phyloP scores from a whole-genome alignment of 2,797 vertebrate species.

The Florisuga fusca region DNA sequence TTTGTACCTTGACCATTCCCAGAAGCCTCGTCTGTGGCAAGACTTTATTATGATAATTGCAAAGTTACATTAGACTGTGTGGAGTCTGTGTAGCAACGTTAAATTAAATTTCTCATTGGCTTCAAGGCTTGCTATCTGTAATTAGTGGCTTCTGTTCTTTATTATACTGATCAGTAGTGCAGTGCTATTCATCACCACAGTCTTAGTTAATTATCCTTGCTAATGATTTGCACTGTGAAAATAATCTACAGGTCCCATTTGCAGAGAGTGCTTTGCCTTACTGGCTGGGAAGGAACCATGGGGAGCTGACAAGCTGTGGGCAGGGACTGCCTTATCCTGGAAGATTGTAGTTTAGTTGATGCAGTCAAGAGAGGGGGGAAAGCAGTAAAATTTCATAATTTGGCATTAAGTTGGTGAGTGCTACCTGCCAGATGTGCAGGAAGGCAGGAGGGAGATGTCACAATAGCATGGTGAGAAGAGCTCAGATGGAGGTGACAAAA shows the following conservation, averaged over 20 bases:
- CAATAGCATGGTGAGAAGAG: not conserved
- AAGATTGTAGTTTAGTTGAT: constrained; percentile 13
- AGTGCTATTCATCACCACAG: constrained; percentile 69
- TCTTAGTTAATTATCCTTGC: constrained; percentile 76
- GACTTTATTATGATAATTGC: constrained; percentile 62
- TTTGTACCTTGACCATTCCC: constrained; percentile 46
- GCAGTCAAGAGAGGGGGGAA: constrained; percentile 1
- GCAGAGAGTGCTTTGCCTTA: constrained; percentile 41
- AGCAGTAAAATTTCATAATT: constrained; percentile 9
- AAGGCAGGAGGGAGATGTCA: not conserved
- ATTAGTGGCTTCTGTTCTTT: constrained; percentile 79
- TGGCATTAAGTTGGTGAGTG: not conserved
- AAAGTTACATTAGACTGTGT: constrained; percentile 50
- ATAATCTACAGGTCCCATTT: constrained; percentile 63
- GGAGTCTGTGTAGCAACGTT: constrained; percentile 45
- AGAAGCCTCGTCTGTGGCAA: constrained; percentile 29
- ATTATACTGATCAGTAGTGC: constrained; percentile 73
- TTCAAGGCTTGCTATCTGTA: constrained; percentile 68
- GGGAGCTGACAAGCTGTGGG: constrained; percentile 44
- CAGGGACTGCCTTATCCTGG: not conserved
- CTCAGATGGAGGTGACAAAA: not conserved
- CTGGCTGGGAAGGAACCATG: constrained; percentile 41
- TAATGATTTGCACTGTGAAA: constrained; percentile 74
- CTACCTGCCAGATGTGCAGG: constrained; percentile 21
- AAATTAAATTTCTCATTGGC: constrained; percentile 71